Conservation (phyloP, 2,888 invertebrate species). For the Pyrrhia umbra region DNA sequence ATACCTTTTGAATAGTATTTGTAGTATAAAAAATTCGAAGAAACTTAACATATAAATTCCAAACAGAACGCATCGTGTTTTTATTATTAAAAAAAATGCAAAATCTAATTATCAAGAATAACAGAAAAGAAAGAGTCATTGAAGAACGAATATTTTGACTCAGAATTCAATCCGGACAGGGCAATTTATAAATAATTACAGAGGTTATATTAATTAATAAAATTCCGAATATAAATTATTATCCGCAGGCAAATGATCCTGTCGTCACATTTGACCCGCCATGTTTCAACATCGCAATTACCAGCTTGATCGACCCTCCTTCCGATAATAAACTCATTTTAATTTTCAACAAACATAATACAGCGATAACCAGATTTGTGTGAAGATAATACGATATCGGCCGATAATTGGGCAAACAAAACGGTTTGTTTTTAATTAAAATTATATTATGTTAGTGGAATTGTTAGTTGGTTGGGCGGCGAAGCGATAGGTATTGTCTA, state of each 20-base stretch:
- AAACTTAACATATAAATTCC: no score
- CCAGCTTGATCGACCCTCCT: conserved; percentile 45
- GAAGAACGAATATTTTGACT: no score
- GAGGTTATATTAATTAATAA: not conserved
- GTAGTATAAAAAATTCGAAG: no score
- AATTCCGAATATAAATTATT: not conserved
- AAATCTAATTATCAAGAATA: no score
- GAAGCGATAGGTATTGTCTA: not conserved
- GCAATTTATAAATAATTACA: no score
- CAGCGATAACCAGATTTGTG: conserved; percentile 69
- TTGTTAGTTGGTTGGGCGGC: conserved; percentile 14
- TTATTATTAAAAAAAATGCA: no score
- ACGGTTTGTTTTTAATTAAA: conserved; percentile 69
- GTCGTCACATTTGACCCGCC: conserved; percentile 30
- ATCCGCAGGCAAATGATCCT: conserved; percentile 16
- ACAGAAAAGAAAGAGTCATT: no score
- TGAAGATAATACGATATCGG: conserved; percentile 68
- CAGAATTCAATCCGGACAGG: no score
- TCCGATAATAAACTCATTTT: conserved; percentile 65
- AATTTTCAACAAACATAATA: conserved; percentile 67
- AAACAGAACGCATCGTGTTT: no score
- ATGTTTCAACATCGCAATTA: conserved; percentile 48
- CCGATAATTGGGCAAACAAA: conserved; percentile 66
- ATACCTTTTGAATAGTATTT: no score
- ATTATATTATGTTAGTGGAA: conserved; percentile 33